Evolutionary conservation across 2,797 vertebrate species (phyloP), one percentile per base, ranked within the genome.

Genomic region (Sebastes glaucus): DNA sequence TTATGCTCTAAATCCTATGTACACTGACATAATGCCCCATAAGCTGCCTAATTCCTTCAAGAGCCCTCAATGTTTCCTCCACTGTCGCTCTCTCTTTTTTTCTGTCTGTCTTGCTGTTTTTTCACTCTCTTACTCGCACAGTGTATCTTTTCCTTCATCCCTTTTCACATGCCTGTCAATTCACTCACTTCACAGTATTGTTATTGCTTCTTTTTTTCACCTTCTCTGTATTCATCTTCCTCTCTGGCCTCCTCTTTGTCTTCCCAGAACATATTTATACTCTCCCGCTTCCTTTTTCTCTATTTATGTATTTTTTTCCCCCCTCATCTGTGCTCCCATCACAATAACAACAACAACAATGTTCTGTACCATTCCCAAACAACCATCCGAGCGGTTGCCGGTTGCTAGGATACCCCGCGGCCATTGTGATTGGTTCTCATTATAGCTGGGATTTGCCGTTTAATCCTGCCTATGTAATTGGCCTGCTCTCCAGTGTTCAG

Each of bases 21-120:
- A 96, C 93, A 95, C 95, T 96, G 94, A 95, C 94, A 96, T 96
- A 96, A 96, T 96, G 95, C 95, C 94, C 94, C 89, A 90, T 96
- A 96, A 96, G 94, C 93, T 96, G 93, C 89, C 94, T 96, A 96
- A 96, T 96, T 96, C 95, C 93, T 92, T 88, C 88, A 82, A 86
- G 89, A 93, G 92, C 87, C 80, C 83, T 89, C 84, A 81, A 79
- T 88, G 87, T 92, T 93, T 94, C 89, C 85, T 82, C 87, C 86
- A 73, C 80, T 83, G 76, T 87, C 87, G 38, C 14, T 87, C 80
- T 65, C 87, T 81, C 80, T 77, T 78, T 74, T 88, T 83, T 80
- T 42, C 81, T 65, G 77, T 89, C 83, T 72, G 75, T 76, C 79
- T 91, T 46, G 35, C 72, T 82, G 35, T 73, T 73, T 83, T 25